Percentiles rank a stretch among this genome's conserved stretches.
Conservation (phyloP, 2,113 vertebrate genomes). For the Mormoops blainvillei region DNA sequence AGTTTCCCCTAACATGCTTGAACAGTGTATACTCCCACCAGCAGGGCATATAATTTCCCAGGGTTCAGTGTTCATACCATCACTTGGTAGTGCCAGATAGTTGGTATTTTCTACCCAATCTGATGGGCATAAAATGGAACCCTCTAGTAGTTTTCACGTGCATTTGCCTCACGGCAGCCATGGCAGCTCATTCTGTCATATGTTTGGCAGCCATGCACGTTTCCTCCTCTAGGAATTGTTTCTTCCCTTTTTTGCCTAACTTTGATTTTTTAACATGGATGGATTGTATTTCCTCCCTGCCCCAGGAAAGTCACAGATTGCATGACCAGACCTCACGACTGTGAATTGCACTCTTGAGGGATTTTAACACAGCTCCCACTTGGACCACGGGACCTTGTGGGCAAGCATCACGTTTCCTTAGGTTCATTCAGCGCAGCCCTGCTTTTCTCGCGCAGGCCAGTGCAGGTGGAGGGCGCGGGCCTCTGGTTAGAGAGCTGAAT, state of each 20-base stretch:
- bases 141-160: background rate
- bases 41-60: background rate
- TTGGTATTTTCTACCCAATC: background rate
- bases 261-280: background rate
- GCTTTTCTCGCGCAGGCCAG: background rate
- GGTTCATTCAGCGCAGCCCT: background rate
- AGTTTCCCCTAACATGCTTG: background rate
- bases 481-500: background rate
- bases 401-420: background rate
- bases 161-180: background rate
- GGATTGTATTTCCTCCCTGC: background rate
- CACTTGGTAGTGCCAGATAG: background rate
- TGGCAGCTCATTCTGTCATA: background rate
- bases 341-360: background rate
- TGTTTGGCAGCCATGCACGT: background rate
- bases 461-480: background rate
- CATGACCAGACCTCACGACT: background rate
- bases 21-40: background rate
- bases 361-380: background rate
- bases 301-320: background rate
- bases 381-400: background rate
- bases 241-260: background rate
- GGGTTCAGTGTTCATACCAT: accelerated
- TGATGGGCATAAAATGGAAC: background rate
- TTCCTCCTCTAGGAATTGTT: background rate